Evolutionary conservation across 1,140 invertebrate genomes (phyloP), one percentile per base, ranked within the genome.

Genomic region (Holcopasites calliopsidis): DNA sequence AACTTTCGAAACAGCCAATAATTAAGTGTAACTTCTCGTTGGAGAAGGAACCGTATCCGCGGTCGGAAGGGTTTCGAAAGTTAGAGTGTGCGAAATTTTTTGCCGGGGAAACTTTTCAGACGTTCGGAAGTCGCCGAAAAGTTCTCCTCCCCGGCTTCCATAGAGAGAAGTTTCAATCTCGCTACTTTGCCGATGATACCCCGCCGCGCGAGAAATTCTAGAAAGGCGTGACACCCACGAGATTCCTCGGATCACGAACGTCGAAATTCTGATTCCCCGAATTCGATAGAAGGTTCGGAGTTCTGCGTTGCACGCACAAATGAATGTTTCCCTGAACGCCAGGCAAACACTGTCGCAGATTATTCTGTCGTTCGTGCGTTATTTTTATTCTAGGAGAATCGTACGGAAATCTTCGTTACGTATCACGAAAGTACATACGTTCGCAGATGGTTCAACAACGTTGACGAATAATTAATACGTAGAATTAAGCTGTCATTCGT

Each of bases 261-360:
- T 35, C 21, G 8, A 33, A 47, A 0, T 3, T 4, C 8, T 21
- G 35, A 3, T 18, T 18, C 6, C 31, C 18, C 5, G 11, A 8
- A 6, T 50, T 50, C 47, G 23, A 50, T 21, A 1, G 26, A 33
- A 54, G 3, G 26, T 4, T 11, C 23, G 50, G 23, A 52, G 50
- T 54, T 66, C n/a, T 18, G 13, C 23, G 50, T 55, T 23, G 18
- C 23, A 31, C 65, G 65, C 65, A 42, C 35, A 11, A 47, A 47
- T 47, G n/a, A n/a, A n/a, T n/a, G 16, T 47, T 47, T 47, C 44
- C n/a, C n/a, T n/a, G 44, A 16, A n/a, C 44, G n/a, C n/a, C n/a
- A 16, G 44, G n/a, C 4, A 5, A 18, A 1, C n/a, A n/a, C 44
- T 47, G 44, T 47, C 44, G 18, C 33, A 3, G 44, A 61, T 33